Evolutionary conservation across 2,888 invertebrate genomes (phyloP).

Genomic region (Sarcophaga subvicina): DNA sequence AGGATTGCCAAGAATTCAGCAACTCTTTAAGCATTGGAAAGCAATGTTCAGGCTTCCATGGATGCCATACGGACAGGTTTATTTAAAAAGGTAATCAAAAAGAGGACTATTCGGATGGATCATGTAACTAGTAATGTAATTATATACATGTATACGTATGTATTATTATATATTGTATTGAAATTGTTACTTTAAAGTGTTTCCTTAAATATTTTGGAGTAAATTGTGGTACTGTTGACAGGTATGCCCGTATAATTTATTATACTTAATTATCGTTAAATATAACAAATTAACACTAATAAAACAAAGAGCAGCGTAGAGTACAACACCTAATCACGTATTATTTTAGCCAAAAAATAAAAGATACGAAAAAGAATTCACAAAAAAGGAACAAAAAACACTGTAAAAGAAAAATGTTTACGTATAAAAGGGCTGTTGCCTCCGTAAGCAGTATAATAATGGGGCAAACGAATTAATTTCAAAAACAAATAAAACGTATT

Average conservation of each 20-base stretch:
- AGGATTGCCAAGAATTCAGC: no score
- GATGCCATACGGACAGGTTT: no score
- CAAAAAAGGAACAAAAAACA: neutral
- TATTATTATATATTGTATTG: neutral
- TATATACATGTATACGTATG: neutral
- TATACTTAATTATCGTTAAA: neutral
- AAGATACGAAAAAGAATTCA: neutral
- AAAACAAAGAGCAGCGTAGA: neutral
- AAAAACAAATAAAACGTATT: neutral
- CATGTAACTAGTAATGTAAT: neutral
- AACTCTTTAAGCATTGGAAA: no score
- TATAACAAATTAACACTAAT: neutral
- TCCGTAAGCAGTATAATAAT: slow-evolving; percentile 19
- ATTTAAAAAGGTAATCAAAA: no score
- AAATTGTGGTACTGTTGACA: neutral
- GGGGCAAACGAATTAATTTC: slow-evolving; percentile 19
- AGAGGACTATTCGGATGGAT: no score
- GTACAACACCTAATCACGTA: neutral
- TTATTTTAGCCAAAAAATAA: neutral
- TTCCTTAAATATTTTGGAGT: neutral
- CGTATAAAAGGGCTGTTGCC: slow-evolving; percentile 15
- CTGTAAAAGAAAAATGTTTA: neutral
- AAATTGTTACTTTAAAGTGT: neutral
- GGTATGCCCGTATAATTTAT: neutral
- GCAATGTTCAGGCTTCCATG: no score